These are phyloP conservation scores for Gallinago stenura DNA, from an alignment of 2,797 vertebrate genomes.

Conservation along the genomic window DNA sequence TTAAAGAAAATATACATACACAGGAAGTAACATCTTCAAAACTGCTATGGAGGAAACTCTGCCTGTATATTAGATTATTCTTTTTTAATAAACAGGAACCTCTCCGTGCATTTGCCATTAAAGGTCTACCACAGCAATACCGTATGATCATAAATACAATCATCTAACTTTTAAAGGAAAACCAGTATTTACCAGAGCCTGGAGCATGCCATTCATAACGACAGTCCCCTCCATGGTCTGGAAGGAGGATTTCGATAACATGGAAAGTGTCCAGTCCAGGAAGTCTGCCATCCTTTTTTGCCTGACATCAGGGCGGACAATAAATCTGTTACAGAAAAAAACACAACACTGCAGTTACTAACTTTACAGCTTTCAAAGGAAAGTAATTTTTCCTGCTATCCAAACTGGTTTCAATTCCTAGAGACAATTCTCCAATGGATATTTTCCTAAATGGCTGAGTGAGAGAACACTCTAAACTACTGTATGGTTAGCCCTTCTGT, in stretches of 20 bases:
- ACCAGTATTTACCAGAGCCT: conserved; percentile 88
- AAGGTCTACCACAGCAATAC: background rate
- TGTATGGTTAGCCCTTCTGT: background rate
- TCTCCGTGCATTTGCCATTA: background rate
- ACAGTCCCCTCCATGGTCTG: conserved; percentile 84
- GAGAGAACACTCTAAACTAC: background rate
- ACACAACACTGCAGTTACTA: background rate
- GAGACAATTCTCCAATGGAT: background rate
- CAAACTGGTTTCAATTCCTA: background rate
- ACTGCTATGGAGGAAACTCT: background rate
- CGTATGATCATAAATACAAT: background rate
- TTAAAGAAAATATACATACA: background rate
- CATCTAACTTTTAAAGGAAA: background rate
- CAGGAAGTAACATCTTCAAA: background rate
- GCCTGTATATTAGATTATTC: background rate
- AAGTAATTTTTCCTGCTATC: background rate
- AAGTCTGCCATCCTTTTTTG: conserved; percentile 90
- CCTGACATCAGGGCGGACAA: conserved; percentile 93
- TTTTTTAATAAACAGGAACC: background rate
- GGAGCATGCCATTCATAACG: conserved; percentile 88
- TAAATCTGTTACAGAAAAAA: conserved; percentile 83
- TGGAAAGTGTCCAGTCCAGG: conserved; percentile 91
- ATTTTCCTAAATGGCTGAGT: background rate
- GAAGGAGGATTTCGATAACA: conserved; percentile 83
- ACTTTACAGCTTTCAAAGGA: background rate